Evolutionary conservation across 2,113 vertebrate species (phyloP).

Genomic region (Istiophorus platypterus): DNA sequence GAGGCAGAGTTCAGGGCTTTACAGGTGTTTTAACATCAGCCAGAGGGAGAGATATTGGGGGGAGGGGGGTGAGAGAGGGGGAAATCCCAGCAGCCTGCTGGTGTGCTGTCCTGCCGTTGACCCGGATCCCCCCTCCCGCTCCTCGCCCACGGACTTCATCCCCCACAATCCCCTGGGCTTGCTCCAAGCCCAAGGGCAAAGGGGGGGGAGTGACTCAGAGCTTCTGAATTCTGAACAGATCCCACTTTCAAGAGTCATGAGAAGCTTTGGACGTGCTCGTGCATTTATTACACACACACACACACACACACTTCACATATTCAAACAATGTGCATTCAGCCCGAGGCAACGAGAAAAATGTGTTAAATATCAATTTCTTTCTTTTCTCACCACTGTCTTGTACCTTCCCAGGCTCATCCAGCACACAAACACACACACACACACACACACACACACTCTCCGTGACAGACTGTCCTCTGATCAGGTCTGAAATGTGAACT

Average conservation of each 20-base stretch:
- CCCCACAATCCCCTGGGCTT: conserved; percentile 63
- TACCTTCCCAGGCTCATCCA: background rate
- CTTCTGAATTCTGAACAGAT: conserved; percentile 46
- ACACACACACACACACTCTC: background rate
- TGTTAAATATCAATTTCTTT: background rate
- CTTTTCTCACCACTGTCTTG: background rate
- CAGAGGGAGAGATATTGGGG: background rate
- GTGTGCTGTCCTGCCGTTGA: conserved; percentile 42
- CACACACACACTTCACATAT: conserved; percentile 5
- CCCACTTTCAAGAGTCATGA: conserved; percentile 43
- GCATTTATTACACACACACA: conserved; percentile 4
- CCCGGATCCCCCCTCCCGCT: conserved; percentile 52
- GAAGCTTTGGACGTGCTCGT: conserved; percentile 9
- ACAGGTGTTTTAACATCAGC: conserved; percentile 20
- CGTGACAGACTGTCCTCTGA: no score
- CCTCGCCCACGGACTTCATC: conserved; percentile 62
- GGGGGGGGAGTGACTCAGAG: conserved; percentile 70
- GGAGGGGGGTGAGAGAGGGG: background rate
- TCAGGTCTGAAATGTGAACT: background rate
- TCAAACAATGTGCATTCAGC: background rate
- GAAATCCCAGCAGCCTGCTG: background rate
- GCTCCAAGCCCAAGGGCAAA: conserved; percentile 51
- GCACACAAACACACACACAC: background rate
- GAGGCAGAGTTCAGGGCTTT: background rate
- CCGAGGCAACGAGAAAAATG: background rate